Evolutionary conservation across 2,888 invertebrate species (phyloP).

Genomic region (Argyresthia goedartella): DNA sequence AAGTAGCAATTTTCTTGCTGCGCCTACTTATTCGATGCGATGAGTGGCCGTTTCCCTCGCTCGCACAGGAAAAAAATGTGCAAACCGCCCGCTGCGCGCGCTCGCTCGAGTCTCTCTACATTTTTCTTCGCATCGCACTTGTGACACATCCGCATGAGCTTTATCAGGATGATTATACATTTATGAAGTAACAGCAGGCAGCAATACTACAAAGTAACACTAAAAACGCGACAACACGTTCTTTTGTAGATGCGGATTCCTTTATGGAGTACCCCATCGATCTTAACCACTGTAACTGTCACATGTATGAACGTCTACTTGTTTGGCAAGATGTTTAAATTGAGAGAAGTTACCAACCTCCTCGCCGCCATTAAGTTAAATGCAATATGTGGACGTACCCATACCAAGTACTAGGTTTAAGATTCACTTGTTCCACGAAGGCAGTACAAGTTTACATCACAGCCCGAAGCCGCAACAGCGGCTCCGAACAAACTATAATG

Average conservation of each 20-base stretch:
- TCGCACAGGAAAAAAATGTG: slow-evolving; percentile 39
- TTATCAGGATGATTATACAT: neutral
- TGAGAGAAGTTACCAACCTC: neutral
- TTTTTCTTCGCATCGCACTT: slow-evolving; percentile 10
- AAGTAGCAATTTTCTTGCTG: slow-evolving; percentile 50
- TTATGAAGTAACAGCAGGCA: too few relatives aligned
- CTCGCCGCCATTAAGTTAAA: too few relatives aligned
- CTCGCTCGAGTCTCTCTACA: slow-evolving; percentile 27
- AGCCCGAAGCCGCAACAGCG: slow-evolving; percentile 19
- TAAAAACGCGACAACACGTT: too few relatives aligned
- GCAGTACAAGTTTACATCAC: slow-evolving; percentile 34
- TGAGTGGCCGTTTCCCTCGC: slow-evolving; percentile 33
- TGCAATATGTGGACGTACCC: too few relatives aligned
- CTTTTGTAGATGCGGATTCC: too few relatives aligned
- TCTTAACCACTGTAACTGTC: too few relatives aligned
- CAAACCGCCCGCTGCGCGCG: slow-evolving; percentile 35
- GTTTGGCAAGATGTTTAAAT: too few relatives aligned
- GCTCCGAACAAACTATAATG: slow-evolving; percentile 25
- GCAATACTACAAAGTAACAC: too few relatives aligned
- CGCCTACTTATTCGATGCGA: slow-evolving; percentile 35
- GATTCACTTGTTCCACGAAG: slow-evolving; percentile 8
- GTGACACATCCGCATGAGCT: neutral
- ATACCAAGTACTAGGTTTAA: neutral
- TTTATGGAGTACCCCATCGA: too few relatives aligned
- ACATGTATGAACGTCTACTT: too few relatives aligned